phyloP scores from a whole-genome alignment of 2,888 invertebrate genomes.

The Melitaea athalia region DNA sequence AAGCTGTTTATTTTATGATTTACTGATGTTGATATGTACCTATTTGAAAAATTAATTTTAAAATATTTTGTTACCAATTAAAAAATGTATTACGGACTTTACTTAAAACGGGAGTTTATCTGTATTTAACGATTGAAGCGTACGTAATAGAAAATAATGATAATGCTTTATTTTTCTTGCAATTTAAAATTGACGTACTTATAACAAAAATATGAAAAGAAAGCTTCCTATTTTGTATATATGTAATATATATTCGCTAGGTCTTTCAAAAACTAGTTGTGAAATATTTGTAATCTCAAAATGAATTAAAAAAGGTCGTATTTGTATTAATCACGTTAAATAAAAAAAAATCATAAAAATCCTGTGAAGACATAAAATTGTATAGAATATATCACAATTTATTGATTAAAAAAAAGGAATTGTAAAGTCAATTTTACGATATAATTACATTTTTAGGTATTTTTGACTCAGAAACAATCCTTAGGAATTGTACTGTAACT shows the following conservation, averaged over 20 bases:
- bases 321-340: neutral
- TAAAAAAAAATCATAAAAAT: neutral
- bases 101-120: neutral
- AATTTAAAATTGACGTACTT: neutral
- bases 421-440: constrained; percentile 5
- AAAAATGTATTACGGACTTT: neutral
- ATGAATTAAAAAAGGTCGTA: neutral
- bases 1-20: neutral
- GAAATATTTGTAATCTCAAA: neutral
- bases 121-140: too few species aligned
- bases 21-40: neutral
- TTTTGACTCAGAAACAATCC: neutral
- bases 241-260: neutral
- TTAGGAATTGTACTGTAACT: constrained; percentile 1
- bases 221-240: neutral
- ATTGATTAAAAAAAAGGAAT: neutral
- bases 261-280: neutral
- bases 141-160: neutral
- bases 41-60: neutral
- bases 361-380: neutral
- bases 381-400: neutral
- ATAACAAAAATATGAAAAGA: neutral
- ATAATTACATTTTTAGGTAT: constrained; percentile 5
- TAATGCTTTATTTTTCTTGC: constrained; percentile 3
- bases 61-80: neutral